Percentiles rank a stretch among this genome's conserved stretches.
Conservation (phyloP, 1,140 invertebrate genomes). For the Triops cancriformis region DNA sequence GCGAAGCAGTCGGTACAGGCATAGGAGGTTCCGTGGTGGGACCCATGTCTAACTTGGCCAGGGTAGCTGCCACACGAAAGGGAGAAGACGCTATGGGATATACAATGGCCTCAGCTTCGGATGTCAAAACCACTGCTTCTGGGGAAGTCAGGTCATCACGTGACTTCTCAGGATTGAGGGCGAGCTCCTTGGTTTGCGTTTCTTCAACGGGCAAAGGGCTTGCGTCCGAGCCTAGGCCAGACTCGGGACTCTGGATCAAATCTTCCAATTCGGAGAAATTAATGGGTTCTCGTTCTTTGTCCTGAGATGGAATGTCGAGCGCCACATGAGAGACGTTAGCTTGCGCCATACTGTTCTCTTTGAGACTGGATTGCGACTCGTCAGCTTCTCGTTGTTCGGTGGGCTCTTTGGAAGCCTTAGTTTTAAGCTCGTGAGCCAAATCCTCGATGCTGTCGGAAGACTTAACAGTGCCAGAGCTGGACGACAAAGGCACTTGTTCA, state of each 20-base stretch:
- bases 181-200: not conserved
- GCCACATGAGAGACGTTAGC: not conserved
- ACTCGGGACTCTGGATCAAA: not conserved
- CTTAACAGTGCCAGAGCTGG: not conserved
- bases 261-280: not conserved
- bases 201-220: not conserved
- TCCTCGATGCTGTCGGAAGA: not conserved
- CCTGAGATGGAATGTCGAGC: not conserved
- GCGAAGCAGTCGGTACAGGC: not conserved
- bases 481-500: not conserved
- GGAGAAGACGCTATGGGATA: not conserved
- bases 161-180: not conserved
- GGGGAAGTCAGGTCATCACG: not conserved
- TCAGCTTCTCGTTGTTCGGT: not conserved
- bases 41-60: not conserved
- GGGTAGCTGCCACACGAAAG: not conserved
- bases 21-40: not conserved
- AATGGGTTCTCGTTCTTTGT: not conserved
- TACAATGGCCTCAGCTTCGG: not conserved
- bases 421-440: not conserved
- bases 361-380: not conserved
- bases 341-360: not conserved
- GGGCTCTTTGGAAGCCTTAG: not conserved
- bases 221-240: not conserved
- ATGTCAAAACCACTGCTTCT: not conserved